Base-by-base conservation (phyloP, 2,888 invertebrate genomes). In the Drosophila melanosoma region DNA sequence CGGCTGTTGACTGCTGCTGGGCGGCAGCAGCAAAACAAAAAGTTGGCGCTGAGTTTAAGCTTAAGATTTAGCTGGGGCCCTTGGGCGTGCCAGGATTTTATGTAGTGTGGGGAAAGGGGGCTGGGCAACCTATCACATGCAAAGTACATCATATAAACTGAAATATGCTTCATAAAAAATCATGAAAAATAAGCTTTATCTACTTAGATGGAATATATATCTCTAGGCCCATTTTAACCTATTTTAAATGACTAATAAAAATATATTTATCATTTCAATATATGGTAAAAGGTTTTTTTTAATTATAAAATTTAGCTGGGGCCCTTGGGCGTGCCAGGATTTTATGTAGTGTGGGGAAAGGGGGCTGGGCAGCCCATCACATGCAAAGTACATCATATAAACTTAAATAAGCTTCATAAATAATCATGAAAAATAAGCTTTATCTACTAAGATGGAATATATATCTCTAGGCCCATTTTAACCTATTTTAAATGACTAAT, bases 1-100 rank as follows among this genome's bases (percentile, higher is more conserved):
- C 71, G 67, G 67, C 49, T 74, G 66, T 70, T 62, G 67, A 69
- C 36, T 12, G 26, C 53, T 53, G 53, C 53, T 36, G 54, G 54
- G 38, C 56, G 26, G 15, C 48, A 42, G 38, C 53, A 71, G 58
- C 40, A 58, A 36, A 35, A 53, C 10, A 12, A 71, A 42, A 71
- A 71, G 58, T 71, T 71, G 62, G 57, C 38, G 52, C 52, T 71
- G 70, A 54, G 35, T 29, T 35, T 42, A 23, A 35, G 40, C 23
- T 61, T 23, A 23, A 23, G 45, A 45, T 45, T 40, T 15, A 59
- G 20, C 48, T n/a, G n/a, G n/a, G 40, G 59, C 23, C 26, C 17
- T 26, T 56, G 56, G 56, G 26, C 15, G 56, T 38, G 38, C 38
- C 36, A n/a, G 38, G 1, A 8, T 56, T 56, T n/a, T 38, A 45